phyloP scores from a whole-genome alignment of 2,113 vertebrate genomes.

The Zosterops hypoxanthus region DNA sequence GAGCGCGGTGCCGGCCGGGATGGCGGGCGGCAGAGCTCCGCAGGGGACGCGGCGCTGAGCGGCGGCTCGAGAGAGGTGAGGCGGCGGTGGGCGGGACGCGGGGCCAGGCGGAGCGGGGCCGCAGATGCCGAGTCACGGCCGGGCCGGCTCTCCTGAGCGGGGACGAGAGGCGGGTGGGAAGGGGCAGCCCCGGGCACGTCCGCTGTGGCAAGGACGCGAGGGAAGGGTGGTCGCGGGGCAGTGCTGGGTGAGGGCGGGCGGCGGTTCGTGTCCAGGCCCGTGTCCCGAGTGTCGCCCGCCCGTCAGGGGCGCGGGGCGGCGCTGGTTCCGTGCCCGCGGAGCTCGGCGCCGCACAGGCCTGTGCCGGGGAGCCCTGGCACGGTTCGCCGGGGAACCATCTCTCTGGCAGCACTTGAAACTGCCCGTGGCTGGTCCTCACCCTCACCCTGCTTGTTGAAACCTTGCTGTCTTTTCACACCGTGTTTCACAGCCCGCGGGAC shows the following conservation, averaged over 20 bases:
- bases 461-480: fast-evolving
- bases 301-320: background rate
- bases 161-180: background rate
- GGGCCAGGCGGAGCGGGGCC: background rate
- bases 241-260: background rate
- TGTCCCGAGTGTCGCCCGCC: fast-evolving
- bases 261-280: background rate
- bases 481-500: background rate
- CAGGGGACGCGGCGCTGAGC: background rate
- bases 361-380: background rate
- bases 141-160: background rate
- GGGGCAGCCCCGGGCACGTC: fast-evolving
- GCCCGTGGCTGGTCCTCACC: fast-evolving
- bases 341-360: background rate
- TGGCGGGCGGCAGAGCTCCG: background rate
- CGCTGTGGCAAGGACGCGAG: background rate
- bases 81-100: background rate
- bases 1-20: background rate
- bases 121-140: background rate
- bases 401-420: no score
- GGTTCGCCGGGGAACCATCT: background rate
- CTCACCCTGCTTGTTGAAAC: fast-evolving
- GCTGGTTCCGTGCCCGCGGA: background rate
- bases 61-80: background rate
- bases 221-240: fast-evolving